phyloP scores from a whole-genome alignment of 2,888 invertebrate genomes.

The Acrobeloides nanus region DNA sequence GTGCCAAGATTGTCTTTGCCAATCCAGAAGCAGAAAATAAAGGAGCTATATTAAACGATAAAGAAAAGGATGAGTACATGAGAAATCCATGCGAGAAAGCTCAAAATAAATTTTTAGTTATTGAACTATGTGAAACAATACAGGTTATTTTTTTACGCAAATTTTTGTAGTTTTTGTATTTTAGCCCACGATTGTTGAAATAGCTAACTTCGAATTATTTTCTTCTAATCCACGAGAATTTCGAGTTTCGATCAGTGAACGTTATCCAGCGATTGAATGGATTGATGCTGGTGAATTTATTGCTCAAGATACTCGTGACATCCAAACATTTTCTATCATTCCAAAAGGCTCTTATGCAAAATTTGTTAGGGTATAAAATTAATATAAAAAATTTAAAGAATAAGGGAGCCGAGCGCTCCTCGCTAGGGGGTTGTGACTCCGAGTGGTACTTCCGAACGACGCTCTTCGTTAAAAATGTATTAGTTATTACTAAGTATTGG shows the following conservation, averaged over 20 bases:
- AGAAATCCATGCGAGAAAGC: constrained; percentile 78
- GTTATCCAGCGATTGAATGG: constrained; percentile 87
- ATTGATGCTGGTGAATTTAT: constrained; percentile 75
- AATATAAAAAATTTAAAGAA: too few species aligned
- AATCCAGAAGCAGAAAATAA: constrained; percentile 82
- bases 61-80: constrained; percentile 79
- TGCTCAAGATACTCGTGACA: constrained; percentile 65
- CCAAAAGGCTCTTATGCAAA: constrained; percentile 70
- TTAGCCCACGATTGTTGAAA: constrained; percentile 75
- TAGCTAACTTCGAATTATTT: constrained; percentile 95
- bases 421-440: too few species aligned
- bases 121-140: constrained; percentile 94
- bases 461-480: too few species aligned
- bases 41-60: constrained; percentile 72
- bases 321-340: constrained; percentile 57
- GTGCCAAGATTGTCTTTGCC: constrained; percentile 84
- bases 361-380: constrained; percentile 71
- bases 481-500: too few species aligned
- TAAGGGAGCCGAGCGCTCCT: too few species aligned
- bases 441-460: too few species aligned
- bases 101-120: constrained; percentile 65
- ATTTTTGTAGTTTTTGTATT: constrained; percentile 56
- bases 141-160: constrained; percentile 59
- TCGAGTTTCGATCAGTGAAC: constrained; percentile 72
- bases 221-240: constrained; percentile 91